phyloP scores from a whole-genome alignment of 2,888 invertebrate genomes.

The Netelia inedita region DNA sequence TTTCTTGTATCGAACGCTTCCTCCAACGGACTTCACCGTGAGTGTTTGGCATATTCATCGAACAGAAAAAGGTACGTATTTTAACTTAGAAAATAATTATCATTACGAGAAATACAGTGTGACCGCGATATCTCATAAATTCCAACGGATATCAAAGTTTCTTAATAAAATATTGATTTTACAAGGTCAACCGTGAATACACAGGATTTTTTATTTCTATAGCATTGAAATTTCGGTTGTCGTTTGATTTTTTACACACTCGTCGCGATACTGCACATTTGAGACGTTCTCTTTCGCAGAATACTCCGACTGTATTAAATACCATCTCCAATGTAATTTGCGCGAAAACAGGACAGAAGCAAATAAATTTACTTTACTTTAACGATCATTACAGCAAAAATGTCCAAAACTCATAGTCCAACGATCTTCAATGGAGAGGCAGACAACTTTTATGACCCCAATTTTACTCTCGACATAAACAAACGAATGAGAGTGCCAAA shows the following conservation, averaged over 20 bases:
- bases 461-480: slow-evolving; percentile 92
- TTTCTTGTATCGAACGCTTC: slow-evolving; percentile 43
- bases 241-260: background rate
- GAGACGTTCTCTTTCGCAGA: background rate
- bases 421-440: slow-evolving; percentile 88
- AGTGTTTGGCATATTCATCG: slow-evolving; percentile 63
- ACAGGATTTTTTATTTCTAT: background rate
- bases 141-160: background rate
- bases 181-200: background rate
- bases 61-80: slow-evolving; percentile 61
- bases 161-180: background rate
- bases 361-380: background rate
- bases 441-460: slow-evolving; percentile 88
- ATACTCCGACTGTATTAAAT: background rate
- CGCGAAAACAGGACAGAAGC: background rate
- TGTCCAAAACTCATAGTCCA: slow-evolving; percentile 88
- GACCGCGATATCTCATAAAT: background rate
- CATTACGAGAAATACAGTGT: background rate
- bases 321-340: background rate
- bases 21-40: slow-evolving; percentile 46
- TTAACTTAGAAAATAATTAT: background rate
- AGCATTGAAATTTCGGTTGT: slow-evolving; percentile 25
- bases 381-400: slow-evolving; percentile 79
- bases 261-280: background rate
- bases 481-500: slow-evolving; percentile 94